phyloP scores from a whole-genome alignment of 1,140 invertebrate genomes.

The Drosophila pandora region DNA sequence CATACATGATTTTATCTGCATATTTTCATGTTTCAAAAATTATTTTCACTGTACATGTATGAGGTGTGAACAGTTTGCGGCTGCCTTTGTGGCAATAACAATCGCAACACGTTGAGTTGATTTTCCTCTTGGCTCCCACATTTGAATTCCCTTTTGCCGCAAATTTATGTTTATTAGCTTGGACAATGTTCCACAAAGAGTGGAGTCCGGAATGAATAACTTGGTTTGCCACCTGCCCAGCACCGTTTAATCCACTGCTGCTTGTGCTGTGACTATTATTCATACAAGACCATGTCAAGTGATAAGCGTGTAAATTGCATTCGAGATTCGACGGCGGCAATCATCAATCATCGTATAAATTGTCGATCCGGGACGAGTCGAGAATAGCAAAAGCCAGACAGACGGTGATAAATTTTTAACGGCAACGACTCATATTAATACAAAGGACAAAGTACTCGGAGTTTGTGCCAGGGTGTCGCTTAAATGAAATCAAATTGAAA shows the following conservation, averaged over 20 bases:
- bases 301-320: slow-evolving; percentile 71
- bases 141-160: slow-evolving; percentile 20
- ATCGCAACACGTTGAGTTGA: slow-evolving; percentile 1
- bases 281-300: slow-evolving; percentile 43
- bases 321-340: slow-evolving; percentile 36
- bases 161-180: slow-evolving; percentile 49
- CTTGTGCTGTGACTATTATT: slow-evolving; percentile 19
- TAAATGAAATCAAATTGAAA: slow-evolving; percentile 80
- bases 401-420: slow-evolving; percentile 53
- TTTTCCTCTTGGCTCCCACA: neutral
- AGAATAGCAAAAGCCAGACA: slow-evolving; percentile 22
- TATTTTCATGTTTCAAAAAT: too few species aligned
- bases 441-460: slow-evolving; percentile 12
- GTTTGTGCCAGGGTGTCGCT: slow-evolving; percentile 48
- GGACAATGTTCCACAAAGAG: slow-evolving; percentile 32
- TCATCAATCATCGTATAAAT: slow-evolving; percentile 76
- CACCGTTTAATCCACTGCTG: slow-evolving; percentile 30
- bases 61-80: slow-evolving; percentile 71
- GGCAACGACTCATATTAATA: slow-evolving; percentile 23
- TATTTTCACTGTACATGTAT: slow-evolving; percentile 15
- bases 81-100: slow-evolving; percentile 33
- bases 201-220: slow-evolving; percentile 25
- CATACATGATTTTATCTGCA: too few species aligned
- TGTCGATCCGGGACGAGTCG: slow-evolving; percentile 43
- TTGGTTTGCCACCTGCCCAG: slow-evolving; percentile 11